phyloP scores from a whole-genome alignment of 2,888 invertebrate species.

The Cryptus viduatorius region DNA sequence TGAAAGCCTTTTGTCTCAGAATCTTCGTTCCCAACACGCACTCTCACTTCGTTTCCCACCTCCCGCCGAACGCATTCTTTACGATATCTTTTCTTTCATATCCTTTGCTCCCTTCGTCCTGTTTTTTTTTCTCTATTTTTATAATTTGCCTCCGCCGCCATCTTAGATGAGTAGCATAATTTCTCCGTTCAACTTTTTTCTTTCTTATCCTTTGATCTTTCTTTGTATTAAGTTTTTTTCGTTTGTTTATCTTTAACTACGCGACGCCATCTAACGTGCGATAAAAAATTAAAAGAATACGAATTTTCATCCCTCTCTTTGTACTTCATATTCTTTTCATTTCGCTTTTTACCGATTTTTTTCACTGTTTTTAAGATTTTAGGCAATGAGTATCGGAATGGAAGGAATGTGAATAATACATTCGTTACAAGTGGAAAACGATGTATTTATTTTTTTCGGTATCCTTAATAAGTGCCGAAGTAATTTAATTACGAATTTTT shows the following conservation, averaged over 20 bases:
- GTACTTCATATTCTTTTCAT: neutral
- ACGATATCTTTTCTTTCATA: neutral
- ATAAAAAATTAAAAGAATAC: neutral
- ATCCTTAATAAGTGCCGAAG: too few species aligned
- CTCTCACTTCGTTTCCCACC: constrained; percentile 4
- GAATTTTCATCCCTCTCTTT: neutral
- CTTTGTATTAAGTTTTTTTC: neutral
- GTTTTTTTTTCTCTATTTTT: neutral
- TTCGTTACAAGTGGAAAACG: too few species aligned
- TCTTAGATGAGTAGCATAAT: neutral
- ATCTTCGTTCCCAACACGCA: constrained; percentile 1
- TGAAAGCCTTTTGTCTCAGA: neutral
- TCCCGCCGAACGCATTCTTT: constrained; percentile 3
- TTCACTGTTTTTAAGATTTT: too few species aligned
- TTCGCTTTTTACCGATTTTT: neutral
- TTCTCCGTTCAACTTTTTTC: neutral
- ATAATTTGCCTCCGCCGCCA: neutral
- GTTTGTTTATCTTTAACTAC: neutral
- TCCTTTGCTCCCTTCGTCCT: neutral
- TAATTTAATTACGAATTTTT: too few species aligned
- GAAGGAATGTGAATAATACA: too few species aligned
- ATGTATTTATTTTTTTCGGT: too few species aligned
- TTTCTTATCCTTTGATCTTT: constrained; percentile 3
- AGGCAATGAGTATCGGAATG: too few species aligned
- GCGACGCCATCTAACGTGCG: neutral